Base-by-base conservation (phyloP, 2,113 vertebrate species). In the zebrafish (Danio rerio) region DNA sequence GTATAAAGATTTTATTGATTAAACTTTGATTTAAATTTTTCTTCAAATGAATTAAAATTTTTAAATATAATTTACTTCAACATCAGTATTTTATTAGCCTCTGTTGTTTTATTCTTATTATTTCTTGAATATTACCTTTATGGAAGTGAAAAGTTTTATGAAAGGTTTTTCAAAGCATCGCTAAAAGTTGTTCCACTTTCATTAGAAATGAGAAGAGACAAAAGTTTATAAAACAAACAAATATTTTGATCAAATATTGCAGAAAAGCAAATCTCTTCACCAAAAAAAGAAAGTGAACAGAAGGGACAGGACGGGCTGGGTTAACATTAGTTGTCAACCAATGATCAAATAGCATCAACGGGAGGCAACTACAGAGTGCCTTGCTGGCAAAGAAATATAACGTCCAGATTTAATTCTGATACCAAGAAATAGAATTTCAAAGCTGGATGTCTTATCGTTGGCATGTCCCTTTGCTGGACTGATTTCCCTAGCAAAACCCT, bases 391-490 rank as follows among this genome's bases (percentile, higher is more conserved):
- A 96, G 96, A 97, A 97, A 97, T 98, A 97, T 97, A 98, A 98
- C 97, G 96, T 97, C 95, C 96, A 98, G 97, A 99, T 99, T 98
- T 98, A 98, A 99, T 99, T 99, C 97, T 92, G 97, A 99, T 99
- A 98, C 93, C 94, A 95, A 97, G 97, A 98, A 99, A 99, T 98
- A 98, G 96, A 98, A 99, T 99, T 98, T 98, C 96, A 97, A 96
- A 98, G 96, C 96, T 91, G 95, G 96, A 96, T 94, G 95, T 95
- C 97, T 99, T 99, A 99, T 99, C 97, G 92, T 95, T 92, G 94
- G 94, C 95, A 91, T 96, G 97, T 97, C 97, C 96, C 95, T 96
- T 95, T 95, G 95, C 96, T 94, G 96, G 95, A 96, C 96, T 98
- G 97, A 99, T 99, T 99, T 98, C 96, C 97, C 96, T 98, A 98